Percentiles rank a stretch among this genome's conserved stretches.
phyloP scores from a whole-genome alignment of 1,140 invertebrate genomes.

The Physella acuta region DNA sequence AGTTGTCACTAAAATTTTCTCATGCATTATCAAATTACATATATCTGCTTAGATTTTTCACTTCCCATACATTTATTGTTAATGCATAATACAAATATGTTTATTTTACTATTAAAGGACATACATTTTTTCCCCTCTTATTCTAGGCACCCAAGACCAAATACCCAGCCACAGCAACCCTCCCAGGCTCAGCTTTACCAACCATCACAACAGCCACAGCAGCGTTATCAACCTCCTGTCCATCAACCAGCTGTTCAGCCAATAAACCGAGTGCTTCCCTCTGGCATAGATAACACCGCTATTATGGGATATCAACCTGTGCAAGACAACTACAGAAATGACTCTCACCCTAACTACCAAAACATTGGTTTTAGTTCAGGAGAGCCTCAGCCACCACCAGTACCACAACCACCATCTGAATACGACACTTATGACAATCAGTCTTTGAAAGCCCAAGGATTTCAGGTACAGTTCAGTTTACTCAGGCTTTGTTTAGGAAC shows the following conservation, averaged over 20 bases:
- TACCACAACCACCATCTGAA: slow-evolving; percentile 29
- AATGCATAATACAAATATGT: no score
- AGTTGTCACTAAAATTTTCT: no score
- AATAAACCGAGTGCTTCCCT: neutral
- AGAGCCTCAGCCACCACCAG: slow-evolving; percentile 33
- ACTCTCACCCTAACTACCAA: slow-evolving; percentile 46
- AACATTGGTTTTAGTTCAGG: slow-evolving; percentile 41
- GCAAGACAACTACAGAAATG: slow-evolving; percentile 9
- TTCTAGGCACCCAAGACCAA: no score
- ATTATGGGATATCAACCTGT: slow-evolving; percentile 10
- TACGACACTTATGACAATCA: slow-evolving; percentile 16
- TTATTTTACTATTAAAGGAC: no score
- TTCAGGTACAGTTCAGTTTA: slow-evolving; percentile 24
- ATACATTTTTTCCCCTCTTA: no score
- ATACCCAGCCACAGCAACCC: slow-evolving; percentile 34
- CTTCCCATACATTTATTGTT: no score
- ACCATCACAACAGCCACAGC: slow-evolving; percentile 29
- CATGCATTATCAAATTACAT: no score
- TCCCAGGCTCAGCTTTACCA: slow-evolving; percentile 38
- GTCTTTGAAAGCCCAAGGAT: slow-evolving; percentile 19
- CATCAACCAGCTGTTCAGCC: slow-evolving; percentile 26
- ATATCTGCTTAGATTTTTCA: no score
- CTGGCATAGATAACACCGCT: neutral
- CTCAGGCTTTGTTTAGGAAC: no score
- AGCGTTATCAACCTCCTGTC: slow-evolving; percentile 6